These are phyloP conservation scores for Lepidocyrtinus sp. DNA, from an alignment of 2,888 invertebrate genomes.

Conservation along the genomic window DNA sequence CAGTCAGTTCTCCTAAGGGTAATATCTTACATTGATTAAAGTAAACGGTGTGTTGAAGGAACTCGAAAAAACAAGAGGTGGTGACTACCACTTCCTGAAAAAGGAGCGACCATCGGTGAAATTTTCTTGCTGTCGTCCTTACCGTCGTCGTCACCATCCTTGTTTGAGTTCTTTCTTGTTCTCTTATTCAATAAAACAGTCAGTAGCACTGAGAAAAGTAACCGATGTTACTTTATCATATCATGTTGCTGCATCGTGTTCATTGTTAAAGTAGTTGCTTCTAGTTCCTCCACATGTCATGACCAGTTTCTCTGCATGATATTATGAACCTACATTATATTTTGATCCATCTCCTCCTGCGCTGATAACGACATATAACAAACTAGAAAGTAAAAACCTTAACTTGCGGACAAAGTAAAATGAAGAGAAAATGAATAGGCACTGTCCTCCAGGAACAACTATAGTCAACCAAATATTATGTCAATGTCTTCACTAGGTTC, in stretches of 20 bases:
- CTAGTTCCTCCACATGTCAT: slow-evolving; percentile 2
- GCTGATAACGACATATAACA: neutral
- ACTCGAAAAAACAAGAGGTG: slow-evolving; percentile 33
- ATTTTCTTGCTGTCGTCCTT: neutral
- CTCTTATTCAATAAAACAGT: neutral
- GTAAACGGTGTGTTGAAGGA: slow-evolving; percentile 20
- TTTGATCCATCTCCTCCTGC: neutral
- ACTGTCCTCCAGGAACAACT: neutral
- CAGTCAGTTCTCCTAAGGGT: neutral
- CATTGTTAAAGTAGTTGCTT: slow-evolving; percentile 3
- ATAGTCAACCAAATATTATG: neutral
- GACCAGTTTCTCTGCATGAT: neutral
- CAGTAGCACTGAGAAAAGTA: neutral
- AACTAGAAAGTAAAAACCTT: neutral
- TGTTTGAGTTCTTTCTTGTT: neutral
- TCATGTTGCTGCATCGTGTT: slow-evolving; percentile 5
- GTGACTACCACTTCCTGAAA: slow-evolving; percentile 50
- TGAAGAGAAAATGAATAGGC: neutral
- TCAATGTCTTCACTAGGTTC: neutral
- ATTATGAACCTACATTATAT: neutral
- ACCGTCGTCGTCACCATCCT: slow-evolving; percentile 15
- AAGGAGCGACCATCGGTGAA: slow-evolving; percentile 43
- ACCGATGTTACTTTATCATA: slow-evolving; percentile 16
- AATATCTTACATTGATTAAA: slow-evolving; percentile 2
- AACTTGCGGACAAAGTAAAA: too few relatives aligned